Evolutionary conservation across 2,113 vertebrate genomes (phyloP).

Genomic region (Carollia perspicillata): DNA sequence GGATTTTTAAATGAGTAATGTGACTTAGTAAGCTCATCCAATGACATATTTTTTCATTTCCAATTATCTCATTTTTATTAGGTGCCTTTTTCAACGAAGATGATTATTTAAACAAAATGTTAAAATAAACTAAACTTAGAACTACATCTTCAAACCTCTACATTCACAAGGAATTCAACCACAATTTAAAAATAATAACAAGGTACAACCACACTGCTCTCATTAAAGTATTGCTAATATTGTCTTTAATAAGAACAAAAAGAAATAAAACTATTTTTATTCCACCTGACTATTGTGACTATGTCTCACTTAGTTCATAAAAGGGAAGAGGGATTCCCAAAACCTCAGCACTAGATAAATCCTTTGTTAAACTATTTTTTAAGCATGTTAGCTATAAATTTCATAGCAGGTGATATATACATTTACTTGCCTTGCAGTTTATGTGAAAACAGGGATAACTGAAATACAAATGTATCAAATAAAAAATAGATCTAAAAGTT

Average conservation of each 20-base stretch:
- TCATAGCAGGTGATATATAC: background rate
- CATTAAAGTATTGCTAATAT: background rate
- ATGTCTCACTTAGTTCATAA: background rate
- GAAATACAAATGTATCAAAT: background rate
- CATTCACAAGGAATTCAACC: background rate
- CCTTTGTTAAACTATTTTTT: too few relatives aligned
- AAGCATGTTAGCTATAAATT: too few relatives aligned
- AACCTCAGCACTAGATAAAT: too few relatives aligned
- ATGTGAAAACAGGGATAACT: background rate
- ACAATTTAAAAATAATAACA: background rate
- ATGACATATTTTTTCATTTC: background rate
- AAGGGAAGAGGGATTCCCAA: background rate
- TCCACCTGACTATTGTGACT: background rate
- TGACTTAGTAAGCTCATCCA: background rate
- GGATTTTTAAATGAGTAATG: background rate
- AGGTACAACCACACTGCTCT: background rate
- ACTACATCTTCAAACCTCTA: background rate
- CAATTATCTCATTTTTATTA: background rate
- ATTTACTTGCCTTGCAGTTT: background rate
- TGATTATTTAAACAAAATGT: background rate
- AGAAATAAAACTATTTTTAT: background rate
- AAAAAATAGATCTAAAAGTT: background rate
- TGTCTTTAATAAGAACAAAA: background rate
- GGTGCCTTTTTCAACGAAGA: background rate
- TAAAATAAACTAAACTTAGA: background rate